phyloP scores from a whole-genome alignment of 2,113 vertebrate genomes.

The human (Homo sapiens) region DNA sequence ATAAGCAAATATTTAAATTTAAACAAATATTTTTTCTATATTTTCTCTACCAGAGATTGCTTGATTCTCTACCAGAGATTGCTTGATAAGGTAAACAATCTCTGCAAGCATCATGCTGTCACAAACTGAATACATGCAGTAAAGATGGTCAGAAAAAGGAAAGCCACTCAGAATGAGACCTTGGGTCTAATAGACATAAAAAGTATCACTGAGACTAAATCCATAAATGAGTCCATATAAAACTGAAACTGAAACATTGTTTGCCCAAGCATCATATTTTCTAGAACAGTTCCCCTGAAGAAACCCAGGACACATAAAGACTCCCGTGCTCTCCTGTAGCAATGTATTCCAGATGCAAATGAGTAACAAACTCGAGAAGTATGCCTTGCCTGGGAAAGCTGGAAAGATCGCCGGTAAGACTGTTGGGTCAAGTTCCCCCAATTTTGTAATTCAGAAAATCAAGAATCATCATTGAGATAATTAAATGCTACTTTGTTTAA shows the following conservation, averaged over 20 bases:
- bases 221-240: not conserved
- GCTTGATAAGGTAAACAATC: not conserved
- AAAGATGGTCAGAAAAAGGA: not conserved
- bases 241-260: not conserved
- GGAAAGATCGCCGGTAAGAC: not conserved
- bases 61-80: not conserved
- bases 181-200: not conserved
- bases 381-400: not conserved
- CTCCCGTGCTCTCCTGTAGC: not conserved
- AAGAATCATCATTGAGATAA: not conserved
- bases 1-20: not conserved
- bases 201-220: not conserved
- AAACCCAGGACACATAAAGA: not conserved
- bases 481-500: slow-evolving; percentile 39
- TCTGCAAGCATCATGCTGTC: not conserved
- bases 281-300: not conserved
- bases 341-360: not conserved
- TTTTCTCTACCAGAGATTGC: not conserved
- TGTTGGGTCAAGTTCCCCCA: not conserved
- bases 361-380: not conserved
- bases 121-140: not conserved
- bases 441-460: slow-evolving; percentile 20
- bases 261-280: not conserved
- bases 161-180: not conserved
- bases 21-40: not conserved